Base-by-base conservation (phyloP, 2,797 vertebrate species). In the Syngnathus acus region DNA sequence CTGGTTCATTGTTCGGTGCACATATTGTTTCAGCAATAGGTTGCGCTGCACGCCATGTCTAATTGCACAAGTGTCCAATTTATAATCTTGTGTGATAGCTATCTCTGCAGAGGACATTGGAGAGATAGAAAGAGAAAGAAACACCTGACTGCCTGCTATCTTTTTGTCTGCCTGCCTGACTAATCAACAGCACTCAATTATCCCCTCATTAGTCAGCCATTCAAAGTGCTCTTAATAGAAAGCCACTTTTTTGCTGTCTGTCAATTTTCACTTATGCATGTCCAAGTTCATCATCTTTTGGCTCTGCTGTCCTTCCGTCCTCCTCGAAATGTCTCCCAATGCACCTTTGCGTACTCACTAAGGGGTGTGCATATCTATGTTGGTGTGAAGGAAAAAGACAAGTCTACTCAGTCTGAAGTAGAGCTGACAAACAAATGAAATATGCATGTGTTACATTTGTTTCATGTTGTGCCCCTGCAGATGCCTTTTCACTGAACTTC, bases 71-170 rank as follows among this genome's bases (percentile, higher is more conserved):
- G 77, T 58, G 60, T 68, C 19, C 74, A 72, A 82, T 76, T 71
- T 66, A 74, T 81, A 82, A 82, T 84, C 84, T 79, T 68, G 75
- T 65, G 73, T 65, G 86, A 91, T 90, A 71, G 77, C 74, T 80
- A 91, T 91, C 88, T 82, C 67, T 77, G 75, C 75, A 67, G 71
- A 71, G 79, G 80, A 86, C 80, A 81, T 71, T 80, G 72, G 75
- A 73, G 79, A 87, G 86, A 91, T 88, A 69, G 71, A 60, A 75
- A 73, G 65, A 54, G 75, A 85, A 62, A 89, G 78, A 76, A 80
- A 88, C 78, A 87, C 91, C 89, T 81, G 81, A 89, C 86, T 88
- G 87, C 90, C 87, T 90, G 82, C 73, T 89, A 76, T 79, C 81
- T 91, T 92, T 87, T 78, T 72, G 74, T 76, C 83, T 79, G 70